These are phyloP conservation scores for Neoaliturus tenellus DNA, from an alignment of 2,888 invertebrate genomes.

Conservation along the genomic window DNA sequence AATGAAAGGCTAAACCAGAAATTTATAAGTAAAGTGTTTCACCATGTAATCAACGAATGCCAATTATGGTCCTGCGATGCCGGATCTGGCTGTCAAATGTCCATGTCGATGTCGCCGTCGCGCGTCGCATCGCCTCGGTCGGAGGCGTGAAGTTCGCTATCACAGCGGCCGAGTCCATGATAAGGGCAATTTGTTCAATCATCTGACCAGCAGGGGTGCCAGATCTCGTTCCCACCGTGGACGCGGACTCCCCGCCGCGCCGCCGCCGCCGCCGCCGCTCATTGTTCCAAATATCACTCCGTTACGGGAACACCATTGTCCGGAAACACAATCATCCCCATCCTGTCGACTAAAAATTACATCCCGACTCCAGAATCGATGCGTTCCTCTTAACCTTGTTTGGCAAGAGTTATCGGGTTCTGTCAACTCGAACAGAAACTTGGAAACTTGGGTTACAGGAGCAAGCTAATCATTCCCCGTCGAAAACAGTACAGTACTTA, in stretches of 20 bases:
- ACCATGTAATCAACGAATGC: no score
- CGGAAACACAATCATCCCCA: neutral
- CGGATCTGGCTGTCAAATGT: no score
- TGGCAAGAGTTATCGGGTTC: neutral
- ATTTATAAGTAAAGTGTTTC: no score
- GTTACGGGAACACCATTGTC: conserved; percentile 13
- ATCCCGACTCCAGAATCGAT: neutral
- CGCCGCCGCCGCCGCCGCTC: neutral
- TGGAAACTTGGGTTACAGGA: no score
- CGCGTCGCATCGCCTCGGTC: no score
- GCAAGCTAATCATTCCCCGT: no score
- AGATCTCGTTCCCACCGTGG: conserved; percentile 26
- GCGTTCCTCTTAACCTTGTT: neutral
- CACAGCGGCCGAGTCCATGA: neutral
- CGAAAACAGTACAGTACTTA: no score
- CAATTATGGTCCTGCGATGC: no score
- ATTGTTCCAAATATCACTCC: conserved; percentile 37
- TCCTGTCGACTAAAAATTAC: neutral
- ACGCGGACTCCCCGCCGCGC: neutral
- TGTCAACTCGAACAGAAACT: no score
- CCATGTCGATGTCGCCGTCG: no score
- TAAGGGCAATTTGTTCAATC: conserved; percentile 27
- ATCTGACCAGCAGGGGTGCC: neutral
- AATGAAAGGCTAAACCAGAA: no score
- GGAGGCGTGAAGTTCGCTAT: neutral